Evolutionary conservation across 2,113 vertebrate species (phyloP).

Genomic region (Actenoides hombroni): DNA sequence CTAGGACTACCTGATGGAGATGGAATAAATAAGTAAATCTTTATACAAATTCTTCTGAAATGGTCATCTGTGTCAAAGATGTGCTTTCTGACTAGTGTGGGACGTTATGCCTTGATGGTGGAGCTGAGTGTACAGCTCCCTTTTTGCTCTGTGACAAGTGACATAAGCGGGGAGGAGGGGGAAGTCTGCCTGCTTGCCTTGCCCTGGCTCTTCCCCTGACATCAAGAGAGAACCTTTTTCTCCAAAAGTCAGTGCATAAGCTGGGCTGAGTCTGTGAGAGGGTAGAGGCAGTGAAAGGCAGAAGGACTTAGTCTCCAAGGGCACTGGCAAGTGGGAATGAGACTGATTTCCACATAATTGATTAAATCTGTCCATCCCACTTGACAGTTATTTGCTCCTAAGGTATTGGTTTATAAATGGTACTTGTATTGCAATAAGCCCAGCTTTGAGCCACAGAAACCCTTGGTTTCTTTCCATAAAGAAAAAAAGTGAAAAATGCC

Average conservation of each 20-base stretch:
- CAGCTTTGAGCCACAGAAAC: neutral
- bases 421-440: neutral
- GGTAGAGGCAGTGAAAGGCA: neutral
- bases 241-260: neutral
- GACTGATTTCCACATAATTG: neutral
- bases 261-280: neutral
- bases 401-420: neutral
- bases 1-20: neutral
- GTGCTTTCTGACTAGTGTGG: neutral
- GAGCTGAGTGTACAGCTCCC: neutral
- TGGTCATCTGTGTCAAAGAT: neutral
- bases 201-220: neutral
- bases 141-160: neutral
- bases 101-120: accelerated
- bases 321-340: accelerated
- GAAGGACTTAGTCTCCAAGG: neutral
- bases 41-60: neutral
- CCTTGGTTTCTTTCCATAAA: neutral
- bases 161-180: accelerated
- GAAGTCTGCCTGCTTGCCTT: neutral
- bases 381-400: neutral
- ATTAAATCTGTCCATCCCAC: neutral
- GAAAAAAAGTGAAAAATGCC: neutral
- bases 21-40: neutral
- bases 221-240: neutral